Conservation (phyloP, 2,888 invertebrate genomes). For the Phyllotreta striolata region DNA sequence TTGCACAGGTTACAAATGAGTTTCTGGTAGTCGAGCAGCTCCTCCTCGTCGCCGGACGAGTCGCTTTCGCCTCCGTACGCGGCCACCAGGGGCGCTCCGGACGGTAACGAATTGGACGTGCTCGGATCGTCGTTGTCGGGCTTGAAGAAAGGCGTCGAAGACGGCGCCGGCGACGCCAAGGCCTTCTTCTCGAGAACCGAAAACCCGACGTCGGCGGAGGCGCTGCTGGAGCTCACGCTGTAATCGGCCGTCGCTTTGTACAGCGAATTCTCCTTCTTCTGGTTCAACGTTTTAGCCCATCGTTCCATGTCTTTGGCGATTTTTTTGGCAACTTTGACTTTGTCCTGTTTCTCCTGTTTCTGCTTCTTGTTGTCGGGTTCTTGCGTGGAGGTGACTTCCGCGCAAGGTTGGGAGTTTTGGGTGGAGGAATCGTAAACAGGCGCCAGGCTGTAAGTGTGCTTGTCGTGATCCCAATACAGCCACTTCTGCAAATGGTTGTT, state of each 20-base stretch:
- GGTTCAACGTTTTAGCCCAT: slow-evolving; percentile 97
- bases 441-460: slow-evolving; percentile 69
- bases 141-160: slow-evolving; percentile 41
- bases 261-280: slow-evolving; percentile 81
- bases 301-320: slow-evolving; percentile 95
- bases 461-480: slow-evolving; percentile 91
- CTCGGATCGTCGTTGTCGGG: slow-evolving; percentile 40
- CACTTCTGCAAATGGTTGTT: slow-evolving; percentile 91
- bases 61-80: slow-evolving; percentile 81
- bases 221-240: slow-evolving; percentile 61
- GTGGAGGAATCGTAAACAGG: slow-evolving; percentile 54
- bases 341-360: slow-evolving; percentile 83
- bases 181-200: slow-evolving; percentile 84
- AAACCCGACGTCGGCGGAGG: slow-evolving; percentile 92
- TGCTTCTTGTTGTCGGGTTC: slow-evolving; percentile 70
- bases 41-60: slow-evolving; percentile 71
- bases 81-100: slow-evolving; percentile 69
- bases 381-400: slow-evolving; percentile 24
- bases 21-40: slow-evolving; percentile 87
- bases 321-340: slow-evolving; percentile 96
- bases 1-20: slow-evolving; percentile 95
- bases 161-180: slow-evolving; percentile 26
- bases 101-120: slow-evolving; percentile 34
- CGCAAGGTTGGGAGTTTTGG: slow-evolving; percentile 20
- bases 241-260: slow-evolving; percentile 46